Conservation (phyloP, 92 coral and sea anemone species). For the Umimayanthus chanpuru region DNA sequence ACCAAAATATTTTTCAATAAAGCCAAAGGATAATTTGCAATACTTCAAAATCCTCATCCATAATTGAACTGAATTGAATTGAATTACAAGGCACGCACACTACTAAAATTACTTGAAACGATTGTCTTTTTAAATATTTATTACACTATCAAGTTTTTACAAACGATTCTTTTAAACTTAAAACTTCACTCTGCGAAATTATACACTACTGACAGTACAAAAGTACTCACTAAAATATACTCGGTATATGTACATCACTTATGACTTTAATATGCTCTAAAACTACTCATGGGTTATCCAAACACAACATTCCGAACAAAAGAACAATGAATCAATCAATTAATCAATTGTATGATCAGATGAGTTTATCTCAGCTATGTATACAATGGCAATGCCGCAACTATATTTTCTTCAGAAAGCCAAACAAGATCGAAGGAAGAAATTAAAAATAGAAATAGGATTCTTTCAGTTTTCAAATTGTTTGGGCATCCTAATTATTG, state of each 20-base stretch:
- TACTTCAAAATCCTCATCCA: neutral
- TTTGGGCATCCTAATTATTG: neutral
- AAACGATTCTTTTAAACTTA: neutral
- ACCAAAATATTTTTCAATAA: too few species aligned
- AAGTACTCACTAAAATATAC: slow-evolving; percentile 9
- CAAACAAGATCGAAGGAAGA: neutral
- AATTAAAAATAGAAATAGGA: neutral
- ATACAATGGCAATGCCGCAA: neutral
- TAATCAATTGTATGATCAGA: neutral
- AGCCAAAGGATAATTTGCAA: neutral
- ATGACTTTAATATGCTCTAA: neutral
- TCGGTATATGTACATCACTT: neutral
- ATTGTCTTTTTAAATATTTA: neutral
- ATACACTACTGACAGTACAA: neutral
- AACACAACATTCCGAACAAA: neutral
- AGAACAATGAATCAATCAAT: neutral
- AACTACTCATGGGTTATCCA: neutral
- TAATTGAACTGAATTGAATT: neutral
- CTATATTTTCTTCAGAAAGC: neutral
- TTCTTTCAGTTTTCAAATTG: neutral
- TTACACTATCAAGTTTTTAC: neutral
- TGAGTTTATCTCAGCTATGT: neutral
- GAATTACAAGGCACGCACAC: neutral
- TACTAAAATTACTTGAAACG: neutral
- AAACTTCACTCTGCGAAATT: neutral